These are phyloP conservation scores for Seira musarum DNA, from an alignment of 2,888 invertebrate species.

Conservation along the genomic window DNA sequence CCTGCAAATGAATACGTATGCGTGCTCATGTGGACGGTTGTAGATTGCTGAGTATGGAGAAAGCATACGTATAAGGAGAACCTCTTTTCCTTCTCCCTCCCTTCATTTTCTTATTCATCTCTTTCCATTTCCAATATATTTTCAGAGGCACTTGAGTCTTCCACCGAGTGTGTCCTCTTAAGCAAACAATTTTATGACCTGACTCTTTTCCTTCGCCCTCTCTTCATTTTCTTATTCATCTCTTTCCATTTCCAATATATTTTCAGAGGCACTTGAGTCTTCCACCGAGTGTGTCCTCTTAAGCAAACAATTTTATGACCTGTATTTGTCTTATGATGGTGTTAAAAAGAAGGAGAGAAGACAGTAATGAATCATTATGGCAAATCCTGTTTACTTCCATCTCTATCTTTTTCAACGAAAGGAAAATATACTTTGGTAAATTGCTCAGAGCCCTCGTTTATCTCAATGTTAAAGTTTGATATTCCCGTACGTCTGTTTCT, in stretches of 20 bases:
- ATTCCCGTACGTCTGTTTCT: neutral
- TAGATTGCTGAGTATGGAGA: no score
- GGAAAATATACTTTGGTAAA: neutral
- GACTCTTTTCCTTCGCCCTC: slow-evolving; percentile 27
- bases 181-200: slow-evolving; percentile 34
- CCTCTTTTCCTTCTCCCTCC: slow-evolving; percentile 30
- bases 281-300: neutral
- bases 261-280: neutral
- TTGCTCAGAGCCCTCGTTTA: neutral
- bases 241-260: slow-evolving; percentile 4
- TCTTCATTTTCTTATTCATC: slow-evolving; percentile 18
- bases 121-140: slow-evolving; percentile 1
- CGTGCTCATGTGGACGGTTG: neutral
- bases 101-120: slow-evolving; percentile 9
- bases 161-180: neutral
- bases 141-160: no score
- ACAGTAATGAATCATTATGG: slow-evolving; percentile 53
- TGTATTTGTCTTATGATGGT: slow-evolving; percentile 38
- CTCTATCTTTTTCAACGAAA: neutral
- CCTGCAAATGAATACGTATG: neutral
- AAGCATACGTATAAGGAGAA: no score
- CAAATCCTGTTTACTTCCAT: slow-evolving; percentile 45
- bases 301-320: slow-evolving; percentile 39
- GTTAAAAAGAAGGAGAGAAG: slow-evolving; percentile 40
- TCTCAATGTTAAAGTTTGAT: neutral